These are phyloP conservation scores for Bungarus multicinctus DNA, from an alignment of 2,113 vertebrate species.

Conservation along the genomic window DNA sequence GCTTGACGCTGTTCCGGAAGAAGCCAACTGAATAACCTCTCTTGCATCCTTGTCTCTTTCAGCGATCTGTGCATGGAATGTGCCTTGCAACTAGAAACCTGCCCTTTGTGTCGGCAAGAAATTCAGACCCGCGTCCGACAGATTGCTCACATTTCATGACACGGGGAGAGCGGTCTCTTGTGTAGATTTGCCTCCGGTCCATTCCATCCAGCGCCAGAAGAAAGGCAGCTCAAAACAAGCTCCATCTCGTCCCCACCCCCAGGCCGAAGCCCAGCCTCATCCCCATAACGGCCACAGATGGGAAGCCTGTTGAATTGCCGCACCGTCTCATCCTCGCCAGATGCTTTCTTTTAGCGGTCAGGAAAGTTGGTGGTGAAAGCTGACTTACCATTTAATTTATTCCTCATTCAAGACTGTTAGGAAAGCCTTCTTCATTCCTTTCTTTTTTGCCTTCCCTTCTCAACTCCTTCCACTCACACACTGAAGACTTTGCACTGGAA, in stretches of 20 bases:
- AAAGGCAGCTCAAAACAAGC: constrained; percentile 61
- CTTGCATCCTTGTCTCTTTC: constrained; percentile 26
- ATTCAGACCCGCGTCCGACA: constrained; percentile 96
- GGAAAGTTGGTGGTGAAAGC: constrained; percentile 36
- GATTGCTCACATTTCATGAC: constrained; percentile 99
- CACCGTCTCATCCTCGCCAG: constrained; percentile 47
- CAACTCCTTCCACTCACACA: constrained; percentile 31
- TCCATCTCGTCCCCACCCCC: constrained; percentile 1
- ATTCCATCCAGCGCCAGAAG: constrained; percentile 64
- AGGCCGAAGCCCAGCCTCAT: constrained; percentile 63
- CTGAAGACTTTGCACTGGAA: constrained; percentile 62
- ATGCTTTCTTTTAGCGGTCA: constrained; percentile 39
- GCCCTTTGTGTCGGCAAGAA: constrained; percentile 97
- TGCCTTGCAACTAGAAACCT: constrained; percentile 99
- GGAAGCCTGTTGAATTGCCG: constrained; percentile 62
- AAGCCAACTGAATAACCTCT: background rate
- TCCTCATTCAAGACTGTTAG: constrained; percentile 53
- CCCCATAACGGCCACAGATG: constrained; percentile 60
- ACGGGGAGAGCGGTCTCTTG: constrained; percentile 52
- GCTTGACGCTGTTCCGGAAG: background rate
- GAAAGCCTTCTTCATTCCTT: background rate
- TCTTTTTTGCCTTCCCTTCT: background rate
- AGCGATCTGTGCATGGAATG: constrained; percentile 99
- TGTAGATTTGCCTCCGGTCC: constrained; percentile 60
- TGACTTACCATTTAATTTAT: constrained; percentile 52